Evolutionary conservation across 2,797 vertebrate genomes (phyloP).

Genomic region (Myripristis murdjan): DNA sequence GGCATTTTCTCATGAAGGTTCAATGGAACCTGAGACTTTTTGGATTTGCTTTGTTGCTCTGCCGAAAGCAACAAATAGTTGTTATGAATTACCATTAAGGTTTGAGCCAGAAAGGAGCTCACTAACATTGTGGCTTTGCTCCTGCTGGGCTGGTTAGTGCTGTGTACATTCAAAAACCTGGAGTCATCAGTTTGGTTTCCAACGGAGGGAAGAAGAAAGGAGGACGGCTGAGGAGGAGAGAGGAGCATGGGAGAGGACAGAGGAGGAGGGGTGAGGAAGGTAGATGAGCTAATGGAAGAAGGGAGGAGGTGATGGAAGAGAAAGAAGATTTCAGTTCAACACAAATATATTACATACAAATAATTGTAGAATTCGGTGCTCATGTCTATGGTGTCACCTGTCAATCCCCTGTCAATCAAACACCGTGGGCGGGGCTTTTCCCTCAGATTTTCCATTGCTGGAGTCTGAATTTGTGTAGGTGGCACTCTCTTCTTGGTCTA

Average conservation of each 20-base stretch:
- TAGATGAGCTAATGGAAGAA: background rate
- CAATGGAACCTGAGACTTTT: background rate
- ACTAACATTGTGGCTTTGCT: background rate
- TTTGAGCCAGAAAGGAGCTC: background rate
- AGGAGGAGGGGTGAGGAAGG: background rate
- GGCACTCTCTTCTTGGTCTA: too few relatives aligned
- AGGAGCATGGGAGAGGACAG: background rate
- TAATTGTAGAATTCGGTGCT: too few relatives aligned
- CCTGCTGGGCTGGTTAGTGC: background rate
- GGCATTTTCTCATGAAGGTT: background rate
- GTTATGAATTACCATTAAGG: background rate
- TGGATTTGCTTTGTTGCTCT: background rate
- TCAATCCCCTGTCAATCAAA: too few relatives aligned
- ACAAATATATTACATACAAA: too few relatives aligned
- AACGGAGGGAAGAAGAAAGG: background rate
- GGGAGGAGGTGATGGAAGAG: slow-evolving; percentile 2
- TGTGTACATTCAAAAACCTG: background rate
- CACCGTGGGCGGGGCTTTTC: too few relatives aligned
- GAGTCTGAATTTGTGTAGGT: too few relatives aligned
- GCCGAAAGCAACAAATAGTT: background rate
- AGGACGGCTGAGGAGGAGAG: background rate
- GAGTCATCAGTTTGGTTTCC: slow-evolving; percentile 25
- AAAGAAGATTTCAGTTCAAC: too few relatives aligned
- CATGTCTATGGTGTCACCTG: too few relatives aligned
- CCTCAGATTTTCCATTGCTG: too few relatives aligned